Conservation (phyloP, 2,888 invertebrate species). For the Hirtodrosophila trivittata region DNA sequence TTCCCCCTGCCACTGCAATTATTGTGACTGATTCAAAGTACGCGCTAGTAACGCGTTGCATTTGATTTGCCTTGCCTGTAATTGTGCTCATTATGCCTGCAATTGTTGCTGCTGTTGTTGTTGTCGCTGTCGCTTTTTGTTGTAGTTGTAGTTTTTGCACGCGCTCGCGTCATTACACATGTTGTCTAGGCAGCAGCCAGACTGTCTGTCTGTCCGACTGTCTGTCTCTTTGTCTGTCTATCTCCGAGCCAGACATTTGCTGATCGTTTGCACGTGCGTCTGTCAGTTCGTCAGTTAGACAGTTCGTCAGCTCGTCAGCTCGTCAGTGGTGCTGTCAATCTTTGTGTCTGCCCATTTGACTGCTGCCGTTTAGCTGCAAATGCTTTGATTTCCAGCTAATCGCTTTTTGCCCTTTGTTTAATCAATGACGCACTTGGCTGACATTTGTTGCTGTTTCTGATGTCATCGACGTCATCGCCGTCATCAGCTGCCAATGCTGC, state of each 20-base stretch:
- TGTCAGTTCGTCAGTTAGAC: slow-evolving; percentile 14
- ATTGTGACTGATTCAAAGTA: slow-evolving; percentile 73
- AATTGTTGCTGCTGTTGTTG: slow-evolving; percentile 27
- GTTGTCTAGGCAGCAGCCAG: slow-evolving; percentile 62
- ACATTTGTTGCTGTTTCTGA: slow-evolving; percentile 73
- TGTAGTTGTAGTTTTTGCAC: slow-evolving; percentile 39
- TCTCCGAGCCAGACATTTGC: slow-evolving; percentile 26
- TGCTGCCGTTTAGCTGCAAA: slow-evolving; percentile 42
- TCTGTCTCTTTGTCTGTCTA: slow-evolving; percentile 22
- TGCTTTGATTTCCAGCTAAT: slow-evolving; percentile 49
- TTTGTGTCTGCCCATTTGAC: slow-evolving; percentile 45
- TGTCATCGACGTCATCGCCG: slow-evolving; percentile 75
- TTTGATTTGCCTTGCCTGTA: slow-evolving; percentile 74
- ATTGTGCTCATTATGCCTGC: slow-evolving; percentile 75
- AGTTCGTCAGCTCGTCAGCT: slow-evolving; percentile 23
- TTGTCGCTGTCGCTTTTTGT: slow-evolving; percentile 21
- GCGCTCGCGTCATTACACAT: slow-evolving; percentile 68
- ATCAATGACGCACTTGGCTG: slow-evolving; percentile 71
- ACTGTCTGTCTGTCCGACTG: slow-evolving; percentile 42
- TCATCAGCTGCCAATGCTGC: slow-evolving; percentile 33
- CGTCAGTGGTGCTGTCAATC: slow-evolving; percentile 51
- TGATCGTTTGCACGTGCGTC: slow-evolving; percentile 33
- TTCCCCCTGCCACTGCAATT: slow-evolving; percentile 50
- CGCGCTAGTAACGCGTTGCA: slow-evolving; percentile 71
- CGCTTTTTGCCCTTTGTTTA: slow-evolving; percentile 67